Evolutionary conservation across 2,797 vertebrate genomes (phyloP).

Genomic region (Spheniscus humboldti): DNA sequence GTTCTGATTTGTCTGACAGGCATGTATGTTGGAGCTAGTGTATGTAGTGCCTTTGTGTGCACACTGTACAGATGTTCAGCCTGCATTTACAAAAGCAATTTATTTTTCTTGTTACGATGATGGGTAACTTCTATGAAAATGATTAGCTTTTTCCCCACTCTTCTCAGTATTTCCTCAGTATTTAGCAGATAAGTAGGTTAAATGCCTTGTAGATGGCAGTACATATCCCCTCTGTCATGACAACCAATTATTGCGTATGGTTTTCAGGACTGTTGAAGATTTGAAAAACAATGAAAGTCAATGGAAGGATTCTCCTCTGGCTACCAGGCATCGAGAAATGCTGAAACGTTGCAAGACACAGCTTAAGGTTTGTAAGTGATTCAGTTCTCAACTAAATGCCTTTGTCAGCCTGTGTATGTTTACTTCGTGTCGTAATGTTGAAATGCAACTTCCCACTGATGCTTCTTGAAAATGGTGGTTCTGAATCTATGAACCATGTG

Average conservation of each 20-base stretch:
- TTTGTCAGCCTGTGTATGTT: not conserved
- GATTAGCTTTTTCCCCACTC: not conserved
- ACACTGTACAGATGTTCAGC: not conserved
- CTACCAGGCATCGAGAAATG: conserved; percentile 95
- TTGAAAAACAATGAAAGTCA: conserved; percentile 96
- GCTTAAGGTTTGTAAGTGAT: conserved; percentile 85
- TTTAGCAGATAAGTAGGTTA: not conserved
- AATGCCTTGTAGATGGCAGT: not conserved
- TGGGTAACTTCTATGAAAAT: not conserved
- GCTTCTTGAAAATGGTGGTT: not conserved
- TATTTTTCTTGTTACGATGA: not conserved
- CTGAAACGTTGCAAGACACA: conserved; percentile 98
- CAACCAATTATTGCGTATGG: not conserved
- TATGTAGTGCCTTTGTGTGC: not conserved
- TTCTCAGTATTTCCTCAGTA: not conserved
- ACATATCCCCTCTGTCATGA: not conserved
- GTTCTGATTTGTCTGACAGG: not conserved
- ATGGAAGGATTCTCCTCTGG: conserved; percentile 96
- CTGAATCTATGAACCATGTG: not conserved
- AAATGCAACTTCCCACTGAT: not conserved
- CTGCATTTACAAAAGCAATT: not conserved
- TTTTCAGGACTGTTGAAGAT: conserved; percentile 93
- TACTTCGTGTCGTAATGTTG: not conserved
- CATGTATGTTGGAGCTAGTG: not conserved
- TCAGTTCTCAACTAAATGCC: not conserved